phyloP scores from a whole-genome alignment of 2,113 vertebrate species.

The Centropus unirufus region DNA sequence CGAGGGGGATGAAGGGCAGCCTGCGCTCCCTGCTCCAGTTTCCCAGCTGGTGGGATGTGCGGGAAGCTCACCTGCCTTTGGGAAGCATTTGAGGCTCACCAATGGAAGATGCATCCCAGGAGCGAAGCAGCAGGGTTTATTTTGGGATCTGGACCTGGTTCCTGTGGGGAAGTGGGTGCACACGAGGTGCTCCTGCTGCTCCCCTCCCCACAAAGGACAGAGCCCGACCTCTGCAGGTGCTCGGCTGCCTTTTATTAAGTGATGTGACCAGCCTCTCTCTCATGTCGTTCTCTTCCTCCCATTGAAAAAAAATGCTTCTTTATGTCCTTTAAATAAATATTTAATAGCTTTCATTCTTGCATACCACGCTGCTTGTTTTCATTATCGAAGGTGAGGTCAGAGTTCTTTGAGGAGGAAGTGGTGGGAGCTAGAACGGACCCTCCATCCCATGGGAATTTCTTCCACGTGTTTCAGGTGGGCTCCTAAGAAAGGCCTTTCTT shows the following conservation, averaged over 20 bases:
- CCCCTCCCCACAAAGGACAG: rapidly evolving
- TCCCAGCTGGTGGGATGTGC: not conserved
- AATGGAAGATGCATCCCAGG: not conserved
- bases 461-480: not conserved
- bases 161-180: rapidly evolving
- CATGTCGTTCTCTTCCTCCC: not conserved
- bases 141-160: not conserved
- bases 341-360: not conserved
- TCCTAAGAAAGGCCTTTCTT: not conserved
- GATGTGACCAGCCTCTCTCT: not conserved
- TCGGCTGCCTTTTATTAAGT: not conserved
- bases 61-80: not conserved
- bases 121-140: not conserved
- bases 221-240: not conserved
- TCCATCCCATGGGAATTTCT: not conserved
- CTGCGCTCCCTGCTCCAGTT: not conserved
- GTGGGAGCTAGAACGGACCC: not conserved
- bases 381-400: not conserved
- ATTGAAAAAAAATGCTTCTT: not conserved
- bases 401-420: not conserved
- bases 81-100: not conserved
- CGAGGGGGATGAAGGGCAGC: not conserved
- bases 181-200: not conserved
- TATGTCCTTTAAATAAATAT: constrained; percentile 40
- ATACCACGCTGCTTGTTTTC: not conserved